Conservation (phyloP, 30 jellyfish, hydroid and myxozoan species). For the Aurelia sp. region DNA sequence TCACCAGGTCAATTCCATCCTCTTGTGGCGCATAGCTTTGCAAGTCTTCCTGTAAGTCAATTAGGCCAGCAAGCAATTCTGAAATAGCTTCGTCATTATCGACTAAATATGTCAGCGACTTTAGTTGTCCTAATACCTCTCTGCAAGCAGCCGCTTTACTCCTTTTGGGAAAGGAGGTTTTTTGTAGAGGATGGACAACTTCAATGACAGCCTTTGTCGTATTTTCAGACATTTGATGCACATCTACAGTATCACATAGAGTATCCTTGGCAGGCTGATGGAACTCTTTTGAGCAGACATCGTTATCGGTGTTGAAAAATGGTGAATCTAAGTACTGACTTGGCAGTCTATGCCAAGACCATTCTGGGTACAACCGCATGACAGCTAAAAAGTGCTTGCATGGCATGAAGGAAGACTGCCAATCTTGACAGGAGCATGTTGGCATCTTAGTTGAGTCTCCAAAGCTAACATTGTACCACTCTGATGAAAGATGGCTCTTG, state of each 20-base stretch:
- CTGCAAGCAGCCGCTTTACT: conserved; percentile 21
- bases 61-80: conserved; percentile 23
- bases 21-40: conserved; percentile 16
- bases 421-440: conserved; percentile 20
- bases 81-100: conserved; percentile 11
- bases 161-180: neutral
- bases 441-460: conserved; percentile 8
- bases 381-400: neutral
- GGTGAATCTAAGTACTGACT: neutral
- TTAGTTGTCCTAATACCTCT: neutral
- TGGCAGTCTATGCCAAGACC: neutral
- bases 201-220: neutral
- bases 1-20: conserved; percentile 8
- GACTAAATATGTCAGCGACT: neutral
- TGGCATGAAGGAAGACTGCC: conserved; percentile 18
- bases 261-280: neutral
- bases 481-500: conserved; percentile 9
- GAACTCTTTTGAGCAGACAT: neutral
- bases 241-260: neutral
- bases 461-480: conserved; percentile 21
- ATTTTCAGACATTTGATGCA: neutral
- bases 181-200: conserved; percentile 4
- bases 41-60: conserved; percentile 11
- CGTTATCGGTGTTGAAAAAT: neutral
- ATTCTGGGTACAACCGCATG: neutral